Conservation (phyloP, 1,140 invertebrate species). For the Microplitis demolitor region DNA sequence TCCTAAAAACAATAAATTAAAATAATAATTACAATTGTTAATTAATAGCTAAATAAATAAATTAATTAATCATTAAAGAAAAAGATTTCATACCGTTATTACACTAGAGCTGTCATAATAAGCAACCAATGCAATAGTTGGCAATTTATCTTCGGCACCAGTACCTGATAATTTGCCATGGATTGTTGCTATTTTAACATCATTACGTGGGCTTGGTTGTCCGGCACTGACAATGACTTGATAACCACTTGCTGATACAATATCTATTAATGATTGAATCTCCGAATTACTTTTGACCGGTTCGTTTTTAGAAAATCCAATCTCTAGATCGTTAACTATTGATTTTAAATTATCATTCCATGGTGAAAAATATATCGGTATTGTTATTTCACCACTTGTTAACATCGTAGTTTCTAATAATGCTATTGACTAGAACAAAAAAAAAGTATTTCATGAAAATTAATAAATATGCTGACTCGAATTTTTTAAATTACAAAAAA, state of each 20-base stretch:
- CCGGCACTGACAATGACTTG: conserved; percentile 79
- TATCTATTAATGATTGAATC: conserved; percentile 78
- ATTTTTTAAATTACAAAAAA: not conserved
- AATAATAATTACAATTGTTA: conserved; percentile 14
- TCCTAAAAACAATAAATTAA: conserved; percentile 64
- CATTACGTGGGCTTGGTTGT: conserved; percentile 72
- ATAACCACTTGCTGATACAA: conserved; percentile 91
- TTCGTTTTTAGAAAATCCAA: conserved; percentile 64
- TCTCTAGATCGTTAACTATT: conserved; percentile 78
- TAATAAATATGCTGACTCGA: not conserved
- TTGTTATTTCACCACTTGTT: conserved; percentile 72
- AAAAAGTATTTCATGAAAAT: not conserved
- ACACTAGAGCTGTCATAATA: conserved; percentile 91
- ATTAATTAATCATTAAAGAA: not conserved
- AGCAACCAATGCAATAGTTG: conserved; percentile 87
- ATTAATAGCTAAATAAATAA: conserved; percentile 15
- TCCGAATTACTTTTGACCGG: conserved; percentile 63
- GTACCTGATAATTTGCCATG: conserved; percentile 86
- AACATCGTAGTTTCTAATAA: conserved; percentile 64
- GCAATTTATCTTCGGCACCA: conserved; percentile 78
- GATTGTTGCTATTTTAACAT: conserved; percentile 82
- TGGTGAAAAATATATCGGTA: conserved; percentile 89
- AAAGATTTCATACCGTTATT: conserved; percentile 73
- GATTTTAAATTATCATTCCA: conserved; percentile 75
- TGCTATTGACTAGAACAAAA: not conserved